Evolutionary conservation across 2,113 vertebrate genomes (phyloP), one percentile per base, ranked within the genome.

Genomic region (Fregetta grallaria): DNA sequence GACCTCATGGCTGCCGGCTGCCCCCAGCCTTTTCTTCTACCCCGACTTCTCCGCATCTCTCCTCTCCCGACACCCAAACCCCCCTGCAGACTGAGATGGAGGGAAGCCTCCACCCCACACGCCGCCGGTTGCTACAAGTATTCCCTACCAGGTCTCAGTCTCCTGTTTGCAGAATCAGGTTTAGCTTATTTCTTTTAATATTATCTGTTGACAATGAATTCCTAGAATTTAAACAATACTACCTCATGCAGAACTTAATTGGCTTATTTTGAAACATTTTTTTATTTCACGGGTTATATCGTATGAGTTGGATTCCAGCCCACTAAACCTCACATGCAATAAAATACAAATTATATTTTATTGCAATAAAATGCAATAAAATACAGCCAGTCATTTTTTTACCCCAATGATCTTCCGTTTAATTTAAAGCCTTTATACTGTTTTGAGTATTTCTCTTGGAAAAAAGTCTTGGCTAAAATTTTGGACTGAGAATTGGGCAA

Each of bases 91-190:
- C 34, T 5, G 53, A 63, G 53, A n/a, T 3, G 27, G 16, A 72
- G n/a, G 32, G 75, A 62, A 90, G 36, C 27, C 42, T 34, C 40
- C 5, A 45, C 32, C 58, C 63, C 67, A 27, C 70, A 40, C 2
- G 1, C 45, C 5, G 2, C 12, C 4, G 0, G 25, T 12, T 13
- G n/a, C 14, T 7, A 36, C 21, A 62, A 42, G 49, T 6, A 16
- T 1, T 62, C 27, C 25, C 32, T 6, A 9, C 34, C 79, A 59
- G 40, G 10, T 49, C 59, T 71, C 50, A 45, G 27, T 2, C 36
- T 62, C 27, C 42, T 6, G 6, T 7, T 70, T 68, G 55, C 53
- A 83, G 17, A 40, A 81, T 7, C 47, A 29, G 20, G n/a, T 63
- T 74, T 9, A 25, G n/a, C 25, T 82, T 85, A 11, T 32, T 86